Conservation (phyloP, 2,888 invertebrate species). For the Zygaena filipendulae region DNA sequence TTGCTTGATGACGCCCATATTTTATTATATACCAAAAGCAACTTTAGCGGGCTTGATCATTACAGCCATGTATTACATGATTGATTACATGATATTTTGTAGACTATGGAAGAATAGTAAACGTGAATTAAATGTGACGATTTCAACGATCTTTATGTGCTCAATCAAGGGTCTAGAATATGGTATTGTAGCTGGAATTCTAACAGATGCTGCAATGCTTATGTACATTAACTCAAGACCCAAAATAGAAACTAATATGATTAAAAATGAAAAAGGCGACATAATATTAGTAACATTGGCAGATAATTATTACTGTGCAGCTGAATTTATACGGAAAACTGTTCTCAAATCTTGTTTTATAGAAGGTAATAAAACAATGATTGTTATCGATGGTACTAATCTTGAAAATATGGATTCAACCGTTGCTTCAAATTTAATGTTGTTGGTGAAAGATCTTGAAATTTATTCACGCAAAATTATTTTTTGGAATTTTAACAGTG, state of each 20-base stretch:
- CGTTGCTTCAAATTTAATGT: slow-evolving; percentile 42
- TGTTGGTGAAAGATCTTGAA: slow-evolving; percentile 38
- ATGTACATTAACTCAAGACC: slow-evolving; percentile 43
- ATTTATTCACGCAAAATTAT: slow-evolving; percentile 29
- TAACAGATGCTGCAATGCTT: slow-evolving; percentile 38
- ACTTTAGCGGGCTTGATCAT: slow-evolving; percentile 90
- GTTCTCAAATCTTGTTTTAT: slow-evolving; percentile 22
- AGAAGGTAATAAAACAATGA: slow-evolving; percentile 20
- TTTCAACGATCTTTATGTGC: slow-evolving; percentile 33
- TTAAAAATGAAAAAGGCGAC: slow-evolving; percentile 28
- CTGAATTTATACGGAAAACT: slow-evolving; percentile 36
- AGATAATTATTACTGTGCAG: slow-evolving; percentile 46
- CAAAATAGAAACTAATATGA: slow-evolving; percentile 23
- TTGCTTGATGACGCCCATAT: slow-evolving; percentile 82
- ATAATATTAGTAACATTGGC: slow-evolving; percentile 31
- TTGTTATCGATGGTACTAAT: slow-evolving; percentile 40
- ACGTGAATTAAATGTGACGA: slow-evolving; percentile 39
- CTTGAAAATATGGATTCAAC: slow-evolving; percentile 44
- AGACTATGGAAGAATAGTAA: slow-evolving; percentile 85
- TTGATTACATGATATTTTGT: slow-evolving; percentile 71
- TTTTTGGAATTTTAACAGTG: slow-evolving; percentile 37
- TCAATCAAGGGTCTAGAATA: slow-evolving; percentile 43
- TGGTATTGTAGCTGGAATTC: slow-evolving; percentile 43
- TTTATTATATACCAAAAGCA: slow-evolving; percentile 87
- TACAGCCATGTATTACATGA: slow-evolving; percentile 87